phyloP scores from a whole-genome alignment of 2,113 vertebrate species.

The Onychostoma macrolepis region DNA sequence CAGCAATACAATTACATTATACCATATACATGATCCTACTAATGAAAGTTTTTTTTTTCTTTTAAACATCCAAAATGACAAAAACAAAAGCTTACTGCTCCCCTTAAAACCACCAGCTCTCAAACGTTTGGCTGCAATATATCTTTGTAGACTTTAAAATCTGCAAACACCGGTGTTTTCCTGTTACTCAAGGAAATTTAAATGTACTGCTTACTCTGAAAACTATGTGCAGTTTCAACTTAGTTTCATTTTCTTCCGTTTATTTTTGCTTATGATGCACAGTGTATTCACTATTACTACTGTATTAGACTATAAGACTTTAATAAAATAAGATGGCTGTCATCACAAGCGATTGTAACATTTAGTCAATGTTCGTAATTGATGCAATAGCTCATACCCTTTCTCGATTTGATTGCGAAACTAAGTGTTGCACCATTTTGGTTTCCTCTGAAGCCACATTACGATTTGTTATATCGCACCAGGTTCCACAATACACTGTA shows the following conservation, averaged over 20 bases:
- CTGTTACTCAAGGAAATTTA: background rate
- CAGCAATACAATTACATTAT: background rate
- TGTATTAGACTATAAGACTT: background rate
- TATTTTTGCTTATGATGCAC: background rate
- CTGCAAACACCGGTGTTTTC: background rate
- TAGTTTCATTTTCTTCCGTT: background rate
- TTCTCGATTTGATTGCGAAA: conserved; percentile 27
- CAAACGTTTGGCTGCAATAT: background rate
- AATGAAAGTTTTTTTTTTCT: background rate
- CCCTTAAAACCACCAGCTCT: background rate
- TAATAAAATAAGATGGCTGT: background rate
- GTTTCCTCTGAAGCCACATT: conserved; percentile 8
- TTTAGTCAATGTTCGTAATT: background rate
- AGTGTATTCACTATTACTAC: background rate
- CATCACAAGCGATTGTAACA: background rate
- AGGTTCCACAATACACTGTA: no score
- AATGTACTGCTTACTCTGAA: background rate
- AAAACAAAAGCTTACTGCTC: background rate
- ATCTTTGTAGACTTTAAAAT: background rate
- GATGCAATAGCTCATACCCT: background rate
- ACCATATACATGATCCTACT: background rate
- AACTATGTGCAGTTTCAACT: background rate
- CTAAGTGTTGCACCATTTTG: background rate
- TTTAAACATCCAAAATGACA: background rate
- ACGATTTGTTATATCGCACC: background rate